Evolutionary conservation across 2,888 invertebrate species (phyloP).

Genomic region (Calameuta idolon): DNA sequence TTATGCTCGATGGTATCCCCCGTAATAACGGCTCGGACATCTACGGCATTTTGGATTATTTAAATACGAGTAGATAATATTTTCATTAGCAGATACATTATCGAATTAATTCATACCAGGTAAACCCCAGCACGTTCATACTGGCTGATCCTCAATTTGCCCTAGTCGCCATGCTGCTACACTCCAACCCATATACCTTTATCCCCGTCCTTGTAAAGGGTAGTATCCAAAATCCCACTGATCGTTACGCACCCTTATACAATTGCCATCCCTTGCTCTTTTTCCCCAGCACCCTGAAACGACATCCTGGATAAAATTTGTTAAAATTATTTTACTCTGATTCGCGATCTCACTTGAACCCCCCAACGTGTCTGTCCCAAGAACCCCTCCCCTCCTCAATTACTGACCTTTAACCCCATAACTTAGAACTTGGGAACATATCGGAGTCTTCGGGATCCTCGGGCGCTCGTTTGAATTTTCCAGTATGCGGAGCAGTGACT

Average conservation of each 20-base stretch:
- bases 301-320: not conserved
- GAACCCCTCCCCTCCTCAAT: not conserved
- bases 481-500: slow-evolving; percentile 24
- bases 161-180: not conserved
- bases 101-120: slow-evolving; percentile 35
- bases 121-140: not conserved
- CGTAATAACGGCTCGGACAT: slow-evolving; percentile 40
- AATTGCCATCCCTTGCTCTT: not conserved
- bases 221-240: not conserved
- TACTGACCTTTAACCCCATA: not conserved
- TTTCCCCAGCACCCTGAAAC: not conserved
- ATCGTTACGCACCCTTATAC: not conserved
- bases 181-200: not conserved
- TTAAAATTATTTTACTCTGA: not conserved
- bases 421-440: not conserved
- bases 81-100: slow-evolving; percentile 39
- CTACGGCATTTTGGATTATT: slow-evolving; percentile 35
- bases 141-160: not conserved
- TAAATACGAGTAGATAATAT: slow-evolving; percentile 44
- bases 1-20: slow-evolving; percentile 24
- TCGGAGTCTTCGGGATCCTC: not conserved
- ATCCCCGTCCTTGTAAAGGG: not conserved
- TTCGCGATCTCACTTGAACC: not conserved
- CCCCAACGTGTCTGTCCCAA: not conserved
- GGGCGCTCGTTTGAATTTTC: slow-evolving; percentile 31